Conservation (phyloP, 2,113 vertebrate species). For the Istiophorus platypterus region DNA sequence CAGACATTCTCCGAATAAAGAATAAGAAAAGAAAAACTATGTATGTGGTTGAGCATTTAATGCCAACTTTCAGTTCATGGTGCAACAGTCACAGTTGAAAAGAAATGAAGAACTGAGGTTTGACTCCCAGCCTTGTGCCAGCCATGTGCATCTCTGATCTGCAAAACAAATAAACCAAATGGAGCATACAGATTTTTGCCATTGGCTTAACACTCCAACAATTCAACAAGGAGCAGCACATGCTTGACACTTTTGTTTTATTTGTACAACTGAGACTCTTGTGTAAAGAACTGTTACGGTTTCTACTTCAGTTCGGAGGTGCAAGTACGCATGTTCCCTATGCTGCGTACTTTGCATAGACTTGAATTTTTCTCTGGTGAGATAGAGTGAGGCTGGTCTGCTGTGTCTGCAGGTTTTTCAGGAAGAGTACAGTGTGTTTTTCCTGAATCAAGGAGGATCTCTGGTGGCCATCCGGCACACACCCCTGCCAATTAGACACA, state of each 20-base stretch:
- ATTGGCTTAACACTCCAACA: constrained; percentile 29
- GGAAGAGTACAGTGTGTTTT: constrained; percentile 94
- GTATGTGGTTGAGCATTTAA: constrained; percentile 9
- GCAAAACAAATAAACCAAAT: constrained; percentile 58
- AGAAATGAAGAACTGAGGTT: constrained; percentile 34
- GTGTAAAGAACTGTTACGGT: constrained; percentile 27
- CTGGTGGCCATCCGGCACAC: constrained; percentile 95
- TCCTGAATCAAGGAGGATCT: constrained; percentile 94
- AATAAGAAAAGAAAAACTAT: constrained; percentile 2
- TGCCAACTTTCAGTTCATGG: constrained; percentile 39
- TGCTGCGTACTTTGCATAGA: constrained; percentile 17
- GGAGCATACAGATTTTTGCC: constrained; percentile 29
- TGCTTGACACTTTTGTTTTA: constrained; percentile 34
- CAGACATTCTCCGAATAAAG: constrained; percentile 27
- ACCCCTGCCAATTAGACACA: constrained; percentile 92
- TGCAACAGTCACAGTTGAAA: constrained; percentile 16
- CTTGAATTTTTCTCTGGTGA: constrained; percentile 3
- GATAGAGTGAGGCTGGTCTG: constrained; percentile 23
- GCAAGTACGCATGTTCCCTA: constrained; percentile 2
- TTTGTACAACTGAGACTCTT: constrained; percentile 38
- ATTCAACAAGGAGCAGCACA: constrained; percentile 35
- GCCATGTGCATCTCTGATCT: constrained; percentile 45
- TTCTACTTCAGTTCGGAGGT: constrained; percentile 16
- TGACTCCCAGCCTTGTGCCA: constrained; percentile 52
- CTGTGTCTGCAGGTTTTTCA: constrained; percentile 89